Base-by-base conservation (phyloP, 2,888 invertebrate genomes). In the Schrankia costaestrigalis region DNA sequence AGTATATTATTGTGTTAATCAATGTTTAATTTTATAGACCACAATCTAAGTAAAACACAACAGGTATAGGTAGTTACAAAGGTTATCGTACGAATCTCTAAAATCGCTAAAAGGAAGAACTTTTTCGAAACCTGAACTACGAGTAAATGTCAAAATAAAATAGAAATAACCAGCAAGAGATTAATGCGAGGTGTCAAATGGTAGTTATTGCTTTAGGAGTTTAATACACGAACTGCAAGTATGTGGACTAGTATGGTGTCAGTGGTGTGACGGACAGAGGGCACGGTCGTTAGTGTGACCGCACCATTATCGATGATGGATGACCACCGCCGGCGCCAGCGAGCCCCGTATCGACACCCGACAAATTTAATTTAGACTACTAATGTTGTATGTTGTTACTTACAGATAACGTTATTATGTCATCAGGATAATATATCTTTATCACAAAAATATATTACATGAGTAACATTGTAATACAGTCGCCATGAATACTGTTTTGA, bases 311-410 rank as follows among this genome's bases (percentile, higher is more conserved):
- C 55, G 69, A 78, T 85, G 86, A 86, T 86, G 76, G 84, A 86
- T 84, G 70, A 70, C 71, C 75, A 62, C 62, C 64, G 71, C 61
- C 71, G 74, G 75, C 79, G 79, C 75, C 74, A 66, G 50, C 73
- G 73, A n/a, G n/a, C 79, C 76, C 73, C 76, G 65, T 53, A 56
- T 67, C 63, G 71, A 76, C 73, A 78, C 69, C 73, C 75, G 68
- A 82, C 83, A 82, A 84, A 86, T 85, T 85, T 79, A 82, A 85
- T 86, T 85, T 82, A 75, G 71, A 81, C 69, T 68, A 64, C 78
- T 78, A 79, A 82, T 81, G 70, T 64, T 62, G 57, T 69, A 52
- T 62, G 55, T 50, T 65, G 57, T 56, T 63, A 56, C 56, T 50
- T 46, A 46, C 45, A 61, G 65, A 77, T 72, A 68, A 64, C 72